Evolutionary conservation across 2,888 invertebrate species (phyloP), one percentile per base, ranked within the genome.

Genomic region (Macrosoma leucophasiata): DNA sequence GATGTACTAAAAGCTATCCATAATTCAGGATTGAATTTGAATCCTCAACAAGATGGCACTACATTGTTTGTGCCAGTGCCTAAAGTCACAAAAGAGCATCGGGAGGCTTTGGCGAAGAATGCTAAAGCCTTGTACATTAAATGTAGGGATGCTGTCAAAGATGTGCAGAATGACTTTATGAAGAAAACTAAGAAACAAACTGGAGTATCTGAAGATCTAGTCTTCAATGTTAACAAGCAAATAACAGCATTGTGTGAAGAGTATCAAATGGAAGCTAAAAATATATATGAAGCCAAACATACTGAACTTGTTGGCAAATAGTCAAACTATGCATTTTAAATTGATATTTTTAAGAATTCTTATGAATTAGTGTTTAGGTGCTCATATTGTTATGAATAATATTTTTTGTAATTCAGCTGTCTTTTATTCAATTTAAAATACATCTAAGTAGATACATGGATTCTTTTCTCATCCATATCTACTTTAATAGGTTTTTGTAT

Each of bases 1-100:
- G 87, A 89, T 45, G 92, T 92, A 4, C 53, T 96, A 14, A 89
- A 90, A 58, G 90, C 94, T 2, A 87, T 98, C 27, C 74, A 86
- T 32, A 88, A 88, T 19, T 95, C 95, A 38, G 96, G 96, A 6
- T 88, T 97, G 86, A 96, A 96, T 70, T 77, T 97, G 33, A 97
- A 95, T 78, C 96, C 97, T 0, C 97, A 97, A 64, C 96, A 96
- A 70, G 97, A 98, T 63, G 96, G 96, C 12, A 96, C 95, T 1
- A 94, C 93, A 2, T 72, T 98, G 27, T 97, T 89, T 70, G 87
- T 98, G 30, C 93, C 95, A 19, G 88, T 96, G 47, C 96, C 97
- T 7, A 96, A 95, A 73, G 92, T 98, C 0, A 97, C 98, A 0
- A 93, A 93, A 62, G 97, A 98, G 65, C 93, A 97, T 59, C 86